These are phyloP conservation scores for Amphiprion ocellaris DNA, from an alignment of 2,113 vertebrate genomes.

Conservation along the genomic window DNA sequence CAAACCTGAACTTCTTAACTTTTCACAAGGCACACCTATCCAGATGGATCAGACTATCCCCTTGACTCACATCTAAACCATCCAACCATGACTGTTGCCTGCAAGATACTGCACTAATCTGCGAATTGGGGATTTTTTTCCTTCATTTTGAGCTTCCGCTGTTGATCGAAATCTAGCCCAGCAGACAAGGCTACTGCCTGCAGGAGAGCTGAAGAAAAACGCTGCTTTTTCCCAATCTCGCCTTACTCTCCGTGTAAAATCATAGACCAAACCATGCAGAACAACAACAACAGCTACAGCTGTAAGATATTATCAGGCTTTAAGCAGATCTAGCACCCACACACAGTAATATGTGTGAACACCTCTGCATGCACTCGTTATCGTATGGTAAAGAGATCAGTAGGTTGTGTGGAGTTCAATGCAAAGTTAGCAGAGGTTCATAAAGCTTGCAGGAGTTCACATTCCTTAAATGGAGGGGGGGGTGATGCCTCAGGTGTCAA, in stretches of 20 bases:
- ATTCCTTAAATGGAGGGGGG: not conserved
- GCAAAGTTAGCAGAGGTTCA: slow-evolving; percentile 23
- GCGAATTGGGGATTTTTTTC: not conserved
- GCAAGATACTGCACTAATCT: not conserved
- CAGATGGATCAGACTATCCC: not conserved
- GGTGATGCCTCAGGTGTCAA: slow-evolving; percentile 12
- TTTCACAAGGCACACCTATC: not conserved
- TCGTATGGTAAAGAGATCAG: not conserved
- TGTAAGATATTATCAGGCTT: slow-evolving; percentile 49
- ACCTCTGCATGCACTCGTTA: not conserved
- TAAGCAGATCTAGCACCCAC: slow-evolving; percentile 21
- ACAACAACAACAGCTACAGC: slow-evolving; percentile 6
- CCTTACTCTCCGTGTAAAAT: slow-evolving; percentile 31
- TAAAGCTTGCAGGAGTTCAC: not conserved
- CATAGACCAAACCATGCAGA: slow-evolving; percentile 3
- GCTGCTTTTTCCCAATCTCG: too few species aligned
- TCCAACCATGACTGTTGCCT: not conserved
- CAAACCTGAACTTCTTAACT: not conserved
- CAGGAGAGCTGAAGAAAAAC: not conserved
- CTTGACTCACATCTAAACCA: not conserved
- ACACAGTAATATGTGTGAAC: not conserved
- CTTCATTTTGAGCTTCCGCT: not conserved
- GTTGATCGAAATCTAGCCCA: slow-evolving; percentile 23
- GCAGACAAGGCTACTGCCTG: not conserved
- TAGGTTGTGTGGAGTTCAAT: slow-evolving; percentile 11